Base-by-base conservation (phyloP, 2,888 invertebrate genomes). In the Macrosoma leucophasiata region DNA sequence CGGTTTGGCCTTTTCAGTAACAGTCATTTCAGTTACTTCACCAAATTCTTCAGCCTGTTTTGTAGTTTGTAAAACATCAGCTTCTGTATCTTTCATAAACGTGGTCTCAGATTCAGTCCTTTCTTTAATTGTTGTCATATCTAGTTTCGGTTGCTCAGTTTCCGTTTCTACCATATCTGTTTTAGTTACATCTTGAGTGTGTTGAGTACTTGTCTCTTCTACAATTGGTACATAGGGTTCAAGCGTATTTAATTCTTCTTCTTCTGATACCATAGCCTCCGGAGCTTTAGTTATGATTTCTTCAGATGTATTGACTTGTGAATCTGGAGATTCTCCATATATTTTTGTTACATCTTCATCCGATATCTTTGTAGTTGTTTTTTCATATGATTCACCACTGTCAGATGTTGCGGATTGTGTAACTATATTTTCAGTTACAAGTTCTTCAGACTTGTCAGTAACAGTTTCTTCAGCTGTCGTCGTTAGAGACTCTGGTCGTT, bases 361-460 rank as follows among this genome's bases (percentile, higher is more conserved):
- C 15, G 9, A 3, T 14, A 15, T 8, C 3, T 6, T 14, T 13
- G 14, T 8, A 7, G 10, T 1, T 15, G 29, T 41, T 6, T 5
- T 32, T 19, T 14, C 20, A 9, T 39, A 36, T 5, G 35, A 39
- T 19, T 15, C 17, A 11, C 23, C 35, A 18, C 10, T 3, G 5
- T 5, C 31, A 7, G 14, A 9, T 13, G 41, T 43, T 9, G 40
- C 39, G 13, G 32, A 30, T 34, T 13, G 18, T 34, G 41, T 40
- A 24, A 34, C 36, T 4, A 12, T 39, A 11, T 32, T 43, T 21
- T 36, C 13, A 13, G 30, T 36, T 6, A 25, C 26, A 3, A n/a
- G 8, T 10, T 30, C 21, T 20, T 32, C 19, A 7, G 20, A 8
- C 7, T 6, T 33, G 4, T 40, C 48, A 2, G 26, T 27, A 0